phyloP scores from a whole-genome alignment of 2,797 vertebrate species.

The Eulemur rubriventer region DNA sequence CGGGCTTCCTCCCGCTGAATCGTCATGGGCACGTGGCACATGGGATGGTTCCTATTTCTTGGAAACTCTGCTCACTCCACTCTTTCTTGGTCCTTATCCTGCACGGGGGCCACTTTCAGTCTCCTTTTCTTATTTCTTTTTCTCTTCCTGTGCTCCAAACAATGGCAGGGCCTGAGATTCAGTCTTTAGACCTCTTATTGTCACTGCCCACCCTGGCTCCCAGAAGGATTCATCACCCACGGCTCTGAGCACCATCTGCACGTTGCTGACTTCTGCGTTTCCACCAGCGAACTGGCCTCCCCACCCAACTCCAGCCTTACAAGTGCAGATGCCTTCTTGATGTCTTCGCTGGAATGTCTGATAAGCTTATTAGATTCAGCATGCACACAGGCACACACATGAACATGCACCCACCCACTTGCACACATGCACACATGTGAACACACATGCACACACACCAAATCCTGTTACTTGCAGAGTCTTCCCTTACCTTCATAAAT shows the following conservation, averaged over 20 bases:
- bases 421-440: not conserved
- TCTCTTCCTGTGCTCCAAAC: not conserved
- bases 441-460: not conserved
- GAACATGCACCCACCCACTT: no score
- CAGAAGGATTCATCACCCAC: not conserved
- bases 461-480: not conserved
- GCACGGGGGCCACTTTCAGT: not conserved
- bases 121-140: not conserved
- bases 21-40: rapidly evolving
- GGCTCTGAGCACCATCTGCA: not conserved
- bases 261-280: rapidly evolving
- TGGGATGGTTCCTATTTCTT: not conserved
- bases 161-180: not conserved
- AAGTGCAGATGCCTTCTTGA: not conserved
- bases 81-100: not conserved
- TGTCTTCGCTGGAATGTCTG: not conserved
- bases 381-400: no score
- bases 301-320: not conserved
- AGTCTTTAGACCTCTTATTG: not conserved
- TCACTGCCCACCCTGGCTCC: not conserved
- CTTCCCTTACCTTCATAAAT: not conserved
- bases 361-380: not conserved
- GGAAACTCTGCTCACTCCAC: not conserved
- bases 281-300: not conserved
- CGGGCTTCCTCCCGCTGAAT: rapidly evolving